These are phyloP conservation scores for Drosophila quinaria DNA, from an alignment of 2,888 invertebrate species.

Conservation along the genomic window DNA sequence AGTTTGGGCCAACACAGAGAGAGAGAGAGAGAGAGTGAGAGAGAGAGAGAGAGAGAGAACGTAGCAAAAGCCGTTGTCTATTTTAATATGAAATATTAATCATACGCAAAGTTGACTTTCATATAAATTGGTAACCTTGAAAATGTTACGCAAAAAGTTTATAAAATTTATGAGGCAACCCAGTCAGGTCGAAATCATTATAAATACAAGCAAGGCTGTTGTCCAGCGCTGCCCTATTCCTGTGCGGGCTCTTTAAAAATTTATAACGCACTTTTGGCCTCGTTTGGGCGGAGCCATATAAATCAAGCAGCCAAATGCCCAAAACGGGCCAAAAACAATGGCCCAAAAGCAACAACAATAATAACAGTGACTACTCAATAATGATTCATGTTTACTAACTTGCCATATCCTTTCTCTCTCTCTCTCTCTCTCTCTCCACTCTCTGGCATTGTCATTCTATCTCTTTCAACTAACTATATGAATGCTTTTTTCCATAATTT, in stretches of 20 bases:
- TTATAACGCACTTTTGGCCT: constrained; percentile 77
- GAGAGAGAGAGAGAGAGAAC: neutral
- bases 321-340: constrained; percentile 62
- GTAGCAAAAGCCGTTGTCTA: constrained; percentile 47
- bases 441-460: constrained; percentile 1
- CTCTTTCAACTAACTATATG: constrained; percentile 9
- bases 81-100: constrained; percentile 83
- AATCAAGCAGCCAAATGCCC: constrained; percentile 77
- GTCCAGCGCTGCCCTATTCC: constrained; percentile 44
- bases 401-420: constrained; percentile 34
- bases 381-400: constrained; percentile 82
- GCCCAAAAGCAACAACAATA: constrained; percentile 34
- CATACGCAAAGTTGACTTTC: constrained; percentile 76
- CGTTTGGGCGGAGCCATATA: constrained; percentile 60
- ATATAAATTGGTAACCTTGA: constrained; percentile 72
- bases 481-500: constrained; percentile 75
- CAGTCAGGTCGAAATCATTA: constrained; percentile 72
- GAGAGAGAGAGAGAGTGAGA: neutral
- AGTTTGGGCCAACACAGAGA: constrained; percentile 10
- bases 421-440: constrained; percentile 4
- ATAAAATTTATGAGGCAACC: constrained; percentile 68
- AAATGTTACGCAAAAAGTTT: constrained; percentile 42
- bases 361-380: constrained; percentile 69
- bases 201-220: constrained; percentile 54
- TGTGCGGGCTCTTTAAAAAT: constrained; percentile 74